Base-by-base conservation (phyloP, 2,888 invertebrate genomes). In the Daptonema setosum region DNA sequence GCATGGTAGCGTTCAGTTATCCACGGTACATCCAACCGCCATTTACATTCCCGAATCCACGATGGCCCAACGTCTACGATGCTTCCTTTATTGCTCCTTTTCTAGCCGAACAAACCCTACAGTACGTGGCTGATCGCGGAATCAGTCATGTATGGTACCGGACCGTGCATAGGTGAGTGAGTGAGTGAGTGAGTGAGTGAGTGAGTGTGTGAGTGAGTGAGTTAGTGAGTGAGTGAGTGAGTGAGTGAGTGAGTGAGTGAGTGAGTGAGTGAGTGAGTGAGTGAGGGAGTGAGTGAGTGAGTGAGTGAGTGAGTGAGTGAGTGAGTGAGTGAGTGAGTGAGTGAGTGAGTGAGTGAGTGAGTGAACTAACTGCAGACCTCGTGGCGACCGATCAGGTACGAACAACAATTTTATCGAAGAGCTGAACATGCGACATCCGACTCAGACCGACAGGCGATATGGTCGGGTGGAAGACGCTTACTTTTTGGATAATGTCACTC, bases 121-220 rank as follows among this genome's bases (percentile, higher is more conserved):
- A 63, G 48, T 57, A 61, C 56, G 59, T 63, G n/a, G 63, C 65
- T 22, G 63, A 63, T 28, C 54, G 58, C 11, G 54, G 57, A 20
- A 62, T 63, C 35, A 64, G 64, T 17, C 65, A 63, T 54, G 63
- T 63, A 22, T 63, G 62, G 61, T 63, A 65, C 50, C 56, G 63
- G 11, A 50, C 64, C 20, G 62, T 63, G 17, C 63, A 64, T 47
- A 64, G 62, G 29, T 63, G 35, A 17, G 35, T 8, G 8, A 17
- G 17, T 35, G n/a, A n/a, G n/a, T n/a, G n/a, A n/a, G n/a, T n/a
- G n/a, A n/a, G n/a, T n/a, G n/a, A n/a, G n/a, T n/a, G n/a, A n/a
- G n/a, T n/a, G n/a, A n/a, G n/a, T n/a, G n/a, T n/a, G n/a, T n/a
- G n/a, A n/a, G n/a, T n/a, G n/a, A n/a, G n/a, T n/a, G n/a, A n/a